Conservation (phyloP, 2,797 vertebrate genomes). For the Peromyscus attwateri region DNA sequence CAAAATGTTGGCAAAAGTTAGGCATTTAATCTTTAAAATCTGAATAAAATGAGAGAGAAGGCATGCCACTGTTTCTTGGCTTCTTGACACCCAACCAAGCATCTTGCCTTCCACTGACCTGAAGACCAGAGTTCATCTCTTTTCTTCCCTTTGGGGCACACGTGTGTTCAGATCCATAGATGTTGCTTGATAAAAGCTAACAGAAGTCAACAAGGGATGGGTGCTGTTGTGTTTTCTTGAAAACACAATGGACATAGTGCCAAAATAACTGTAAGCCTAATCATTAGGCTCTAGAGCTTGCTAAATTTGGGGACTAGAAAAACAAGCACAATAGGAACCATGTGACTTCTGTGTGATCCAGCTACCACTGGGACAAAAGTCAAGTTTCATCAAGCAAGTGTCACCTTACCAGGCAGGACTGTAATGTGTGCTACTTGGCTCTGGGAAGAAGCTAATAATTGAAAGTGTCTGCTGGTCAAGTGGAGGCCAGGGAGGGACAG, state of each 20-base stretch:
- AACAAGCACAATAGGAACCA: neutral
- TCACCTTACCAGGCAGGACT: neutral
- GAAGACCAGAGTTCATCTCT: slow-evolving; percentile 1
- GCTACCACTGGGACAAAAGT: neutral
- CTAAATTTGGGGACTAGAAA: neutral
- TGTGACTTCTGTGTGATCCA: neutral
- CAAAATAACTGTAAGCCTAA: slow-evolving; percentile 48
- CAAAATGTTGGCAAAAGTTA: slow-evolving; percentile 17
- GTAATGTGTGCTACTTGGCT: neutral
- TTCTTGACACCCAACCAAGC: neutral
- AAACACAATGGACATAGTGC: neutral
- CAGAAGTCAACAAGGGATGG: slow-evolving; percentile 34
- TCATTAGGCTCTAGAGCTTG: neutral
- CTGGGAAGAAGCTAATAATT: slow-evolving; percentile 7
- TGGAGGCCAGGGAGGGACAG: neutral
- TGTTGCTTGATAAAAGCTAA: slow-evolving; percentile 50
- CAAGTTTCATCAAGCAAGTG: neutral
- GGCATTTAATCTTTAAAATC: neutral
- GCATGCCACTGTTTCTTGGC: neutral
- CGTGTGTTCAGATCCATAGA: neutral
- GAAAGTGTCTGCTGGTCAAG: neutral
- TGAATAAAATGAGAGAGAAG: neutral
- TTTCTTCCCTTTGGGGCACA: neutral
- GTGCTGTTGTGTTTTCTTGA: neutral
- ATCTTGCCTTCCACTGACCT: neutral